These are phyloP conservation scores for Metellina segmentata DNA, from an alignment of 2,888 invertebrate species.

Conservation along the genomic window DNA sequence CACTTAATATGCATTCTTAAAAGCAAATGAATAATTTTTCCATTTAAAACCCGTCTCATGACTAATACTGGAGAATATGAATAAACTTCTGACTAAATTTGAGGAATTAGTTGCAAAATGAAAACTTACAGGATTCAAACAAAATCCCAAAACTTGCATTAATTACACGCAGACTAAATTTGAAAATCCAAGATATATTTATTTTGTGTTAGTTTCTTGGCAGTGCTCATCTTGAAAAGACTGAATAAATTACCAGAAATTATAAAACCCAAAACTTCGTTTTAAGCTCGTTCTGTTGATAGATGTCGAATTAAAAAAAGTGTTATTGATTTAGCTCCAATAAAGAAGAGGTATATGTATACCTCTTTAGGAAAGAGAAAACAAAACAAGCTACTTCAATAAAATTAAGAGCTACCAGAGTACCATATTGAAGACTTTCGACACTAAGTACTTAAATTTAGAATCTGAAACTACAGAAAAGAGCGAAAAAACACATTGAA, in stretches of 20 bases:
- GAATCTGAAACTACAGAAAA: not conserved
- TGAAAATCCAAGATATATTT: too few species aligned
- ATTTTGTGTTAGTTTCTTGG: not conserved
- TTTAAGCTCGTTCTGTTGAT: not conserved
- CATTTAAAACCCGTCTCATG: too few species aligned
- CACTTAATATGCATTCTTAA: too few species aligned
- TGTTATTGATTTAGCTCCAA: not conserved
- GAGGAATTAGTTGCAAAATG: too few species aligned
- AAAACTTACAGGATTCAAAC: too few species aligned
- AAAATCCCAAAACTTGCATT: too few species aligned
- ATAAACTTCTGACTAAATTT: too few species aligned
- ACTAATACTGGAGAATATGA: too few species aligned
- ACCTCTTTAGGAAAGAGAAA: not conserved
- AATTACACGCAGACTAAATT: too few species aligned
- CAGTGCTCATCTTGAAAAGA: not conserved
- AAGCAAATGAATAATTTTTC: too few species aligned
- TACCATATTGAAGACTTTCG: not conserved
- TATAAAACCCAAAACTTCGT: not conserved
- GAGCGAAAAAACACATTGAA: not conserved
- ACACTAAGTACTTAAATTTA: constrained; percentile 16
- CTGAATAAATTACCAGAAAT: not conserved
- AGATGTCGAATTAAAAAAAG: not conserved
- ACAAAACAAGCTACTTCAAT: not conserved
- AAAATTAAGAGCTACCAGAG: constrained; percentile 3
- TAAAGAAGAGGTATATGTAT: not conserved